Evolutionary conservation across 2,113 vertebrate species (phyloP).

Genomic region (Serilophus lunatus): DNA sequence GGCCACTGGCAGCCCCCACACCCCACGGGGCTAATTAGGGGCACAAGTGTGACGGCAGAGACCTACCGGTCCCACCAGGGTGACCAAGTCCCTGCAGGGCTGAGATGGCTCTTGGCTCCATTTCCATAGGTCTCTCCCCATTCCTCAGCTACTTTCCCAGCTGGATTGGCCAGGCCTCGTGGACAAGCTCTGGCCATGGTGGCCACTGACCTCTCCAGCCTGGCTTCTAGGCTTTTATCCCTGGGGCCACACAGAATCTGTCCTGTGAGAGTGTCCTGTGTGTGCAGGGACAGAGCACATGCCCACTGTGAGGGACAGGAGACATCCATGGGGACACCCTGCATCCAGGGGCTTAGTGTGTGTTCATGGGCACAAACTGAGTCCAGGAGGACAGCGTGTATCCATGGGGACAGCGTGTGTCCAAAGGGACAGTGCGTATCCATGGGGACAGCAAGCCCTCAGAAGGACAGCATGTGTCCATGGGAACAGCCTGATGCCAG

Average conservation of each 20-base stretch:
- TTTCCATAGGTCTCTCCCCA: background rate
- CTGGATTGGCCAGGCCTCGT: background rate
- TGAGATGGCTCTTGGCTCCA: background rate
- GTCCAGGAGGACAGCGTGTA: accelerated
- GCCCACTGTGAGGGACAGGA: background rate
- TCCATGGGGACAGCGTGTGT: accelerated
- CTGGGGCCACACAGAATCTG: background rate
- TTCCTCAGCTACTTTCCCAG: background rate
- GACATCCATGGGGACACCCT: background rate
- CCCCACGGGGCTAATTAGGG: background rate
- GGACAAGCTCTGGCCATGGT: background rate
- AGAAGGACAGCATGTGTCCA: accelerated
- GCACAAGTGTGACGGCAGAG: background rate
- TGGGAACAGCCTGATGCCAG: background rate
- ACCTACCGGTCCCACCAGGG: background rate
- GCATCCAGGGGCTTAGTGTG: background rate
- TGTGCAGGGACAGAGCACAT: background rate
- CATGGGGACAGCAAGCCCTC: accelerated
- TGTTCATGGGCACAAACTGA: accelerated
- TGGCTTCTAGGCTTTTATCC: background rate
- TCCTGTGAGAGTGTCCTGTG: background rate
- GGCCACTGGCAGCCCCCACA: background rate
- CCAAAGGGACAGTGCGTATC: accelerated
- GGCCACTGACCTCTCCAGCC: background rate
- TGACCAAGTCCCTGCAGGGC: background rate